Base-by-base conservation (phyloP, 1,140 invertebrate species). In the Arctopsyche grandis region DNA sequence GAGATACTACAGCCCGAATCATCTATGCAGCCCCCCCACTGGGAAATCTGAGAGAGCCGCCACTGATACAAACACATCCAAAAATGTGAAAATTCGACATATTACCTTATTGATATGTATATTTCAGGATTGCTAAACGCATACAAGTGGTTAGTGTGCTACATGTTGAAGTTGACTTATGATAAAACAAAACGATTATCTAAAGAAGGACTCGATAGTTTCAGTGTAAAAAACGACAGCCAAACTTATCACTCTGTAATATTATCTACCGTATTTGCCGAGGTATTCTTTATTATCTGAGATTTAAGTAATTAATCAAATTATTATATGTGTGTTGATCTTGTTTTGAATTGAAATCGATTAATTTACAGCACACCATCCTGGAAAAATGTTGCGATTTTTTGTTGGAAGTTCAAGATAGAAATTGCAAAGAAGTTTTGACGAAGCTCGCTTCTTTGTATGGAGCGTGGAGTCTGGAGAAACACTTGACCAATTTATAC, bases 131-230 rank as follows among this genome's bases (percentile, higher is more conserved):
- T 94, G 5, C 84, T 92, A 1, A 86, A 91, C 79, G 90, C 91
- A 21, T 93, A 93, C 84, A 91, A 92, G 84, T 96, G 94, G 93
- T 87, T 96, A 12, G 90, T 94, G 4, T 91, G 92, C 46, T 94
- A 92, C 87, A 86, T 94, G 22, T 86, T 96, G 63, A 88, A 92
- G 81, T 87, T 90, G 69, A 93, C 93, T 0, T 87, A 89, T 14
- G 88, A 90, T 56, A 92, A 91, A 84, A 89, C 91, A 66, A 85
- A 84, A 19, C 83, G 80, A 7, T 81, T 89, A 81, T 87, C 85
- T 77, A 78, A 81, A 0, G 82, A 87, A 9, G 92, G 92, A 0
- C 88, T 90, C 60, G 90, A 92, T 85, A 85, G 88, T 19, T 94
- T 95, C 83, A 87, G 90, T 21, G 93, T 93, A 0, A 91, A 91